Conservation (phyloP, 2,113 vertebrate species). For the Ophthalmolycus amberensis region DNA sequence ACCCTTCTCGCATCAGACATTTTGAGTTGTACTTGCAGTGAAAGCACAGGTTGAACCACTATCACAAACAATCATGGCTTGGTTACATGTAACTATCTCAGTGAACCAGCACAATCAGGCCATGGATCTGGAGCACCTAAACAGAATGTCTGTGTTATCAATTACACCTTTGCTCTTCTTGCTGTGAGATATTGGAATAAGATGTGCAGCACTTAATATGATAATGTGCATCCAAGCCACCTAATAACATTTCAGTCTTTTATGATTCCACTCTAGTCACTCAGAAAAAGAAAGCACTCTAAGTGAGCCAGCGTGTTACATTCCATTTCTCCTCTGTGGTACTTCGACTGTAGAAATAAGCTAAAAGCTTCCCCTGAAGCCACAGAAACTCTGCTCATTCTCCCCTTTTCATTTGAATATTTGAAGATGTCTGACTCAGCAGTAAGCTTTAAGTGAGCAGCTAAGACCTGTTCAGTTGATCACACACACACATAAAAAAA, state of each 20-base stretch:
- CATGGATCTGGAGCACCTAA: neutral
- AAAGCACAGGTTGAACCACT: too few species aligned
- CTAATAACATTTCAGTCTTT: neutral
- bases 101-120: neutral
- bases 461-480: slow-evolving; percentile 5
- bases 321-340: neutral
- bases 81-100: neutral
- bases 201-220: neutral
- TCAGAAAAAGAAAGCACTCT: slow-evolving; percentile 6
- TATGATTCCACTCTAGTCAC: neutral
- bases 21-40: too few species aligned
- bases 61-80: neutral
- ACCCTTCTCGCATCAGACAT: too few species aligned
- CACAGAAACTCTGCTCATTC: neutral
- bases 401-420: neutral
- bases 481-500: neutral
- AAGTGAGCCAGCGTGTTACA: neutral
- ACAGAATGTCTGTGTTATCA: neutral
- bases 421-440: slow-evolving; percentile 35
- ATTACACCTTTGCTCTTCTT: neutral
- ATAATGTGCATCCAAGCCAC: neutral
- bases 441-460: slow-evolving; percentile 30
- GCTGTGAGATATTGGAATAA: neutral
- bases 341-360: neutral
- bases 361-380: slow-evolving; percentile 20